These are phyloP conservation scores for Reticulitermes speratus DNA, from an alignment of 1,140 invertebrate genomes.

Conservation along the genomic window DNA sequence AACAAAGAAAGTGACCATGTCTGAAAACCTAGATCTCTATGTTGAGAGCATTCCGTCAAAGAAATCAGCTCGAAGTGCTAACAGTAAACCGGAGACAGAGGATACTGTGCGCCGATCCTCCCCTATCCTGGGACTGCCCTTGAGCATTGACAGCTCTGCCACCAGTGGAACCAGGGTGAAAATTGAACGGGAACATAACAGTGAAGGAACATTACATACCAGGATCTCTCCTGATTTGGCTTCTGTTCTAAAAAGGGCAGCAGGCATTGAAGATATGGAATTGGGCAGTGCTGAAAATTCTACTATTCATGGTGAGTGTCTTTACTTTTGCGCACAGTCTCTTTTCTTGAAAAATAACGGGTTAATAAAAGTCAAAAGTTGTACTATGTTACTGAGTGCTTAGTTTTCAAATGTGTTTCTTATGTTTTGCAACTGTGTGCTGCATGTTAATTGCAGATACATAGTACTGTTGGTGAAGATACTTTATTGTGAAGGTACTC, in stretches of 20 bases:
- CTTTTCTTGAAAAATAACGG: no score
- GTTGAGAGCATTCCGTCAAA: background rate
- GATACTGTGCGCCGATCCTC: background rate
- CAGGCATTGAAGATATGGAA: constrained; percentile 3
- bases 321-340: background rate
- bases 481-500: no score
- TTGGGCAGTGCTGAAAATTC: background rate
- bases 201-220: background rate
- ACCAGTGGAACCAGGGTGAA: background rate
- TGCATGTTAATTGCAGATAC: no score
- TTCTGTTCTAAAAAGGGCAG: background rate
- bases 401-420: no score
- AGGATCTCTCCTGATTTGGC: constrained; percentile 9
- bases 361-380: no score
- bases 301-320: background rate
- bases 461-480: no score
- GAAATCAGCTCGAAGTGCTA: background rate
- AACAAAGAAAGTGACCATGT: background rate
- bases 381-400: no score
- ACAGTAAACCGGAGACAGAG: background rate
- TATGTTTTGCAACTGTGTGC: no score
- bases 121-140: background rate
- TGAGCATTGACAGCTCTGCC: background rate
- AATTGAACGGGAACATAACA: constrained; percentile 4
- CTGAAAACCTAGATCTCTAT: constrained; percentile 9